Percentiles rank a stretch among this genome's conserved stretches.
Conservation (phyloP, 2,888 invertebrate species). For the Camptogramma bilineatum region DNA sequence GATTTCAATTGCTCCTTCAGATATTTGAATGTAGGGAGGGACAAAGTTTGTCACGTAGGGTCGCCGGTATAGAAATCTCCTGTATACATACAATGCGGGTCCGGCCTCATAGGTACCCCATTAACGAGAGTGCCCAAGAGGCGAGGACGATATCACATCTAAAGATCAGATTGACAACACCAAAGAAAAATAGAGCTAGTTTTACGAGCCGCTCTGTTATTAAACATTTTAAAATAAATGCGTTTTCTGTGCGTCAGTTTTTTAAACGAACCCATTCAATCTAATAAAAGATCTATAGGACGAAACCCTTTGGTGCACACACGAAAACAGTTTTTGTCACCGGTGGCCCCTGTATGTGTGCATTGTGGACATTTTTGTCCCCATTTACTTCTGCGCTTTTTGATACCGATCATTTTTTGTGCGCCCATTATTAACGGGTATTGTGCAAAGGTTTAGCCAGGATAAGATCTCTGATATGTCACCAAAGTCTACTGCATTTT, state of each 20-base stretch:
- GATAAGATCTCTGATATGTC: slow-evolving; percentile 84
- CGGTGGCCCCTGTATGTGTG: slow-evolving; percentile 62
- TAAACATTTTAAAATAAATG: slow-evolving; percentile 81
- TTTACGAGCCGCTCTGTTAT: slow-evolving; percentile 81
- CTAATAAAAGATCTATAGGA: slow-evolving; percentile 64
- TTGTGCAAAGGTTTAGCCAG: slow-evolving; percentile 80
- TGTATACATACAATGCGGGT: slow-evolving; percentile 81
- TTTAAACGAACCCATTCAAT: slow-evolving; percentile 72
- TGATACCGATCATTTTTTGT: slow-evolving; percentile 83
- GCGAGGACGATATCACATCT: slow-evolving; percentile 77
- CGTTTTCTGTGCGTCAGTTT: slow-evolving; percentile 68
- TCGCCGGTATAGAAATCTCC: slow-evolving; percentile 73
- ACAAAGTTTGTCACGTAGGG: slow-evolving; percentile 85
- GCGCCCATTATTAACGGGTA: slow-evolving; percentile 75
- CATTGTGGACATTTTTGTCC: slow-evolving; percentile 76
- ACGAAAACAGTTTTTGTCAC: slow-evolving; percentile 71
- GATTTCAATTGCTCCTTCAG: slow-evolving; percentile 86
- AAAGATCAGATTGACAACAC: slow-evolving; percentile 81
- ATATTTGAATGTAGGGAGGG: slow-evolving; percentile 85
- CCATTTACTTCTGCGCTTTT: slow-evolving; percentile 76
- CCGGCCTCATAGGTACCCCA: slow-evolving; percentile 80
- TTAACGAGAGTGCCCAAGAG: slow-evolving; percentile 81
- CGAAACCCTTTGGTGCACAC: slow-evolving; percentile 78
- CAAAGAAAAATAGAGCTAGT: slow-evolving; percentile 74
- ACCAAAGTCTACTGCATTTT: slow-evolving; percentile 74